A percentile compares a stretch with the other conserved stretches of the same genome.
These are phyloP conservation scores for Thecocarcelia acutangulata DNA, from an alignment of 2,888 invertebrate genomes.

Conservation along the genomic window DNA sequence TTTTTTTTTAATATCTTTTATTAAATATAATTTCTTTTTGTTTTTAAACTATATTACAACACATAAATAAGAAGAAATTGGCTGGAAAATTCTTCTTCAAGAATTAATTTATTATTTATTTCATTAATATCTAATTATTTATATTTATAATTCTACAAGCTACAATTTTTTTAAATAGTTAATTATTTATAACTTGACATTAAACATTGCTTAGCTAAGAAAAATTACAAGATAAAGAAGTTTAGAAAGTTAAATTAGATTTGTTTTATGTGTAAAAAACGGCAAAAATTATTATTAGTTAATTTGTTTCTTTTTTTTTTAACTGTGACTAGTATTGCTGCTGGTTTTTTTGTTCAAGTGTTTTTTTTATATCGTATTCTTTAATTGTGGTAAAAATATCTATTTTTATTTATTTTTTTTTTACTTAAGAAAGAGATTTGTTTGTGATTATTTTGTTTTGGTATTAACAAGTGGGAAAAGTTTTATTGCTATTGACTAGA, in stretches of 20 bases:
- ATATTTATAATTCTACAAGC: conserved; percentile 6
- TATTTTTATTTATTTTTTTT: neutral
- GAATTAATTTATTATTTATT: conserved; percentile 15
- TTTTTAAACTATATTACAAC: conserved; percentile 64
- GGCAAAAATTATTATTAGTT: conserved; percentile 18
- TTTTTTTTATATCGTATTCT: conserved; percentile 11
- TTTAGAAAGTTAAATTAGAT: neutral
- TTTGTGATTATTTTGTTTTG: conserved; percentile 1
- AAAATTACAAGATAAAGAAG: conserved; percentile 29
- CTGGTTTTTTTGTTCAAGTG: conserved; percentile 9
- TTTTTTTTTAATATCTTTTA: conserved; percentile 33
- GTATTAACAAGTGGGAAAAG: conserved; percentile 1
- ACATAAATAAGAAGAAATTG: conserved; percentile 54
- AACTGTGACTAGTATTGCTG: conserved; percentile 39
- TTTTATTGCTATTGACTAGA: conserved; percentile 48
- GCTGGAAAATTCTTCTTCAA: conserved; percentile 50
- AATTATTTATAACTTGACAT: conserved; percentile 58
- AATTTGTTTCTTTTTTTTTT: neutral
- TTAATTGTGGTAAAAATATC: conserved; percentile 6
- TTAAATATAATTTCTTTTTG: conserved; percentile 34
- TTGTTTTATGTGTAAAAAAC: neutral
- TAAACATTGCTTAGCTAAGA: conserved; percentile 65
- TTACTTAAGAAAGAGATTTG: conserved; percentile 28
- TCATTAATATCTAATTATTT: conserved; percentile 37
- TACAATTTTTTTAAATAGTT: conserved; percentile 31